Percentiles rank a stretch among this genome's conserved stretches.
These are phyloP conservation scores for Helicoverpa zea DNA, from an alignment of 1,140 invertebrate species.

Conservation along the genomic window DNA sequence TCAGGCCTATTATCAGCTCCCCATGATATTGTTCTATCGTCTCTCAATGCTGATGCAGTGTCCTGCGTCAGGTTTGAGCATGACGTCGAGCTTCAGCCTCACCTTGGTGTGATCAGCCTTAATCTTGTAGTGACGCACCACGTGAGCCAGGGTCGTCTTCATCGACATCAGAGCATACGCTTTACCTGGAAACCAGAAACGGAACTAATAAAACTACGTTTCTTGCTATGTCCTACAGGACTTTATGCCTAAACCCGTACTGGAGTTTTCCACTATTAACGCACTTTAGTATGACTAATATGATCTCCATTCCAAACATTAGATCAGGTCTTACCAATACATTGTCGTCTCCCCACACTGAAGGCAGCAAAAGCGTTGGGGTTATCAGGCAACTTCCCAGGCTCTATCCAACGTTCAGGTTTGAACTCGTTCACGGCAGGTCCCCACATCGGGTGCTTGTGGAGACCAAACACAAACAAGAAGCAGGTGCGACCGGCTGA, in stretches of 20 bases:
- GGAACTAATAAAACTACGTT: too few relatives aligned
- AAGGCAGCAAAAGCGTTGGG: constrained; percentile 88
- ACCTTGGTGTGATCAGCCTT: constrained; percentile 63
- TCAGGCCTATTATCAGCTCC: neutral
- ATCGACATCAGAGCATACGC: constrained; percentile 78
- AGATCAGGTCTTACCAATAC: constrained; percentile 82
- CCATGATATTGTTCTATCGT: neutral
- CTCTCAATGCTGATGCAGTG: constrained; percentile 47
- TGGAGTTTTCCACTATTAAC: too few relatives aligned
- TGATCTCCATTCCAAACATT: too few relatives aligned
- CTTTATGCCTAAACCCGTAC: too few relatives aligned
- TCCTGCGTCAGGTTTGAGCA: constrained; percentile 65
- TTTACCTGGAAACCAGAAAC: constrained; percentile 67
- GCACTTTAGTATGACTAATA: too few relatives aligned
- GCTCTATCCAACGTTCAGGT: constrained; percentile 89
- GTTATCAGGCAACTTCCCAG: constrained; percentile 80
- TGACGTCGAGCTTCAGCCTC: constrained; percentile 64
- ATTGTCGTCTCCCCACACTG: constrained; percentile 88
- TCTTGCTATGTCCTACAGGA: too few relatives aligned
- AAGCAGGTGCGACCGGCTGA: constrained; percentile 64
- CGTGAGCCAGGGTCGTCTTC: constrained; percentile 74
- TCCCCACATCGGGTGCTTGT: constrained; percentile 68
- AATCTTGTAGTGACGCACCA: constrained; percentile 72
- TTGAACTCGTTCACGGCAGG: constrained; percentile 82
- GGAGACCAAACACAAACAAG: constrained; percentile 64